Evolutionary conservation across 2,797 vertebrate species (phyloP), one percentile per base, ranked within the genome.

Genomic region (Brachyrhaphis roseni): DNA sequence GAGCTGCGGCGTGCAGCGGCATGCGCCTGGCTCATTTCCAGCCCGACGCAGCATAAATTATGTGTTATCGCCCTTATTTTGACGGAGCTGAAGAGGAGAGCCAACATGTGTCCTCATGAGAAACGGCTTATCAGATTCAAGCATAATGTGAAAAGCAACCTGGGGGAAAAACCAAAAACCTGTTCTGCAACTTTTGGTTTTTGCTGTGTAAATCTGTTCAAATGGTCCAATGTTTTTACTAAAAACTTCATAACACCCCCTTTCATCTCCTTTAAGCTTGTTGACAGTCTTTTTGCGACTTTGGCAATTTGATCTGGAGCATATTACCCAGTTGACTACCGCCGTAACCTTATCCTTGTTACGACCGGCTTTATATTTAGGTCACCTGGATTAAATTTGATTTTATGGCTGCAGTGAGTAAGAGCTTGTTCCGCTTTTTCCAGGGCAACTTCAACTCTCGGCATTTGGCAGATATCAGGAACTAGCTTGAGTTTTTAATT

Each of bases 11-110:
- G 8, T 71, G 68, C 68, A 71, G 5, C 43, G 0, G 84, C 89
- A 4, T 88, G 91, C 90, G 68, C 16, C 78, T 6, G 78, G 73
- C 81, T 84, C 82, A 51, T 62, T 80, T 66, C 76, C 72, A 80
- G 77, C 77, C 81, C 72, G 23, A 4, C 64, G 23, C 68, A 5
- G 72, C 72, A 57, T 36, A 8, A 72, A 76, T 64, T 11, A 68
- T 80, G 77, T 7, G 51, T 31, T 31, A 74, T 79, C 73, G 8
- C 41, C 18, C 13, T 45, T 43, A 70, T 72, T 79, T 79, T 72
- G 34, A 7, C 8, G 77, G 64, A 3, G 41, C n/a, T 36, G 36
- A 3, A 31, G 15, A 70, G 74, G 70, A 47, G 36, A 53, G 72
- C 39, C 13, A 18, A 46, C 34, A 49, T 53, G 28, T 36, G 31